Evolutionary conservation across 1,140 invertebrate species (phyloP).

Genomic region (Sesamia nonagrioides): DNA sequence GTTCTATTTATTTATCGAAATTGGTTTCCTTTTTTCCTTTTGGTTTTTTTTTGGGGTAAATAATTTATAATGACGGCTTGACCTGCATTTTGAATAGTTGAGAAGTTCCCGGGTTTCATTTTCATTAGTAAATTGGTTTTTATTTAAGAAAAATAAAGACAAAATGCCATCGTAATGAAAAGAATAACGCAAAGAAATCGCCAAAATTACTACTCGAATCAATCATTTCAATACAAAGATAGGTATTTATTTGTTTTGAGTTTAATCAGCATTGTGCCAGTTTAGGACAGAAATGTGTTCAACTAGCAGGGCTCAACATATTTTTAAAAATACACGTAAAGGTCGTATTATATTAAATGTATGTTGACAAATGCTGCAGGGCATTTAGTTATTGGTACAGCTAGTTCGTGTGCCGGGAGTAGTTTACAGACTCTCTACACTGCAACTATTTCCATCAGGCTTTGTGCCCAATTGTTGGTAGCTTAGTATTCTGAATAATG

Average conservation of each 20-base stretch:
- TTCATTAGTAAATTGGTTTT: too few relatives aligned
- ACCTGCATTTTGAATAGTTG: too few relatives aligned
- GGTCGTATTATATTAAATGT: slow-evolving; percentile 6
- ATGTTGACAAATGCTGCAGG: slow-evolving; percentile 15
- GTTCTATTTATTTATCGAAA: slow-evolving; percentile 60
- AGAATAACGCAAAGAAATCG: too few relatives aligned
- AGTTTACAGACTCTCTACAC: slow-evolving; percentile 19
- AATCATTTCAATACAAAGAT: too few relatives aligned
- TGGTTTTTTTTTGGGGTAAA: background rate
- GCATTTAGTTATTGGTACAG: slow-evolving; percentile 29
- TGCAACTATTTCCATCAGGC: slow-evolving; percentile 72
- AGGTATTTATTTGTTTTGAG: too few relatives aligned
- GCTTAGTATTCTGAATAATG: slow-evolving; percentile 51
- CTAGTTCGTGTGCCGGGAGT: background rate
- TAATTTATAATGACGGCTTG: background rate
- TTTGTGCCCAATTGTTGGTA: slow-evolving; percentile 67
- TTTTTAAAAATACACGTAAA: background rate
- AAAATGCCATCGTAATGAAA: too few relatives aligned
- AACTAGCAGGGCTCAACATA: background rate
- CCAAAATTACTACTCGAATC: too few relatives aligned
- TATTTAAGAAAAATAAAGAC: too few relatives aligned
- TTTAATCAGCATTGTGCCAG: background rate
- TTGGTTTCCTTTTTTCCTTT: slow-evolving; percentile 12
- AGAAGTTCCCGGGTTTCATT: too few relatives aligned
- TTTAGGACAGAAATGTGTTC: background rate